These are phyloP conservation scores for Netelia melanura DNA, from an alignment of 2,888 invertebrate species.

Conservation along the genomic window DNA sequence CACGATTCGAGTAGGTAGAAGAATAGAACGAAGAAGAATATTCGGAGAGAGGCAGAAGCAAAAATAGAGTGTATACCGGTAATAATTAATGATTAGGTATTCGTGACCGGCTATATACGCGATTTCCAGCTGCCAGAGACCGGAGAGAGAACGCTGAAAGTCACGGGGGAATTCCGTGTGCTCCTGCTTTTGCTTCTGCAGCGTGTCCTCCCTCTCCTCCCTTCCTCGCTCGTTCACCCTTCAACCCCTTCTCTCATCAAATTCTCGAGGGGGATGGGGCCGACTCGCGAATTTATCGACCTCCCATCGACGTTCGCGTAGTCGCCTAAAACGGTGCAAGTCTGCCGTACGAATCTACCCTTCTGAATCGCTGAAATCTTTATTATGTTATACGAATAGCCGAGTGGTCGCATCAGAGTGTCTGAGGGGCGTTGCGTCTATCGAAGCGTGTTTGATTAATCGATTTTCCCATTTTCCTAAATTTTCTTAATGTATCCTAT, in stretches of 20 bases:
- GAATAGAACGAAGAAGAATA: slow-evolving; percentile 62
- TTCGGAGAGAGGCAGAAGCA: slow-evolving; percentile 64
- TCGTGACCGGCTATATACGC: slow-evolving; percentile 78
- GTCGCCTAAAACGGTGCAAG: slow-evolving; percentile 2
- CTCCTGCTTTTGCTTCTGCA: slow-evolving; percentile 40
- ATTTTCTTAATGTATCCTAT: not conserved
- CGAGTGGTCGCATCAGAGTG: slow-evolving; percentile 1
- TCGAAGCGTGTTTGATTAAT: not conserved
- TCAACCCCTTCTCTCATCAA: slow-evolving; percentile 7
- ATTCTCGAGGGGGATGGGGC: slow-evolving; percentile 70
- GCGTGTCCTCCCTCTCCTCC: slow-evolving; percentile 38
- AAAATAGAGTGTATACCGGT: slow-evolving; percentile 81
- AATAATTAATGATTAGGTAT: slow-evolving; percentile 84
- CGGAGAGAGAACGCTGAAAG: slow-evolving; percentile 21
- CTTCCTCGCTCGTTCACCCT: not conserved
- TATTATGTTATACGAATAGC: slow-evolving; percentile 18
- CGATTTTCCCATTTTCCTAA: not conserved
- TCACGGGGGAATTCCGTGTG: slow-evolving; percentile 45
- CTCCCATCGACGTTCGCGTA: slow-evolving; percentile 36
- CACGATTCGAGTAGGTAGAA: not conserved
- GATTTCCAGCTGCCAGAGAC: slow-evolving; percentile 60
- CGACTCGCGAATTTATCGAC: slow-evolving; percentile 77
- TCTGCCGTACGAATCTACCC: slow-evolving; percentile 1
- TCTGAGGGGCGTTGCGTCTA: not conserved
- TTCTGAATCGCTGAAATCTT: slow-evolving; percentile 15